A percentile compares a stretch with the other conserved stretches of the same genome.
Evolutionary conservation across 2,888 invertebrate species (phyloP).

Genomic region (Hoplodrina blanda): DNA sequence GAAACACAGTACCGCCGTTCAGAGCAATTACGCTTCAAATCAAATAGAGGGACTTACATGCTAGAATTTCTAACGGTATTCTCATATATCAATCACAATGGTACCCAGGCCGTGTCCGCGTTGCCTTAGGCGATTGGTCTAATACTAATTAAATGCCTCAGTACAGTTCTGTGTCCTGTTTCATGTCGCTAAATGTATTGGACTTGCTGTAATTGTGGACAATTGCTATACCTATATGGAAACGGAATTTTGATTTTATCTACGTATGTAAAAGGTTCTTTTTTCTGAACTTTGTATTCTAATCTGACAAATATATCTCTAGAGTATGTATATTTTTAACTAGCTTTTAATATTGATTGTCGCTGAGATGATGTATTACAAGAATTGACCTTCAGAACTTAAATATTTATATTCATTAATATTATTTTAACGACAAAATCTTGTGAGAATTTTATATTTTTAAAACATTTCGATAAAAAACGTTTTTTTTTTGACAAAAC

Average conservation of each 20-base stretch:
- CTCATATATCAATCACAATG: constrained; percentile 66
- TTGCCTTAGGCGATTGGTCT: constrained; percentile 71
- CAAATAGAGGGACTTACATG: constrained; percentile 28
- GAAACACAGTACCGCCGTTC: neutral
- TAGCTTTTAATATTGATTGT: no score
- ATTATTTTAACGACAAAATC: no score
- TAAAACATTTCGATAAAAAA: no score
- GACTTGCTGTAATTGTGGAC: constrained; percentile 40
- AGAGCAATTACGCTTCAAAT: constrained; percentile 44
- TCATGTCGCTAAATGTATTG: constrained; percentile 53
- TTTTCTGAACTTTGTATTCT: neutral
- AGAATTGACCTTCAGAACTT: no score
- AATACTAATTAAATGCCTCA: constrained; percentile 79
- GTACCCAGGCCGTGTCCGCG: constrained; percentile 50
- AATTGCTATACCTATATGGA: neutral
- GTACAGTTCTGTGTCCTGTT: constrained; percentile 53
- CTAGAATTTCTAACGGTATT: constrained; percentile 49
- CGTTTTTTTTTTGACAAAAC: no score
- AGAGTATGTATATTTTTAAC: no score
- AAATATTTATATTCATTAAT: no score
- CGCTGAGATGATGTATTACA: no score
- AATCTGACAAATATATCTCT: no score
- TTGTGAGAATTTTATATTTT: no score
- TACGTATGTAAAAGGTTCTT: no score
- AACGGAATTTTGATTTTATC: neutral